Base-by-base conservation (phyloP, 1,140 invertebrate genomes). In the Himalopsyche phryganea region DNA sequence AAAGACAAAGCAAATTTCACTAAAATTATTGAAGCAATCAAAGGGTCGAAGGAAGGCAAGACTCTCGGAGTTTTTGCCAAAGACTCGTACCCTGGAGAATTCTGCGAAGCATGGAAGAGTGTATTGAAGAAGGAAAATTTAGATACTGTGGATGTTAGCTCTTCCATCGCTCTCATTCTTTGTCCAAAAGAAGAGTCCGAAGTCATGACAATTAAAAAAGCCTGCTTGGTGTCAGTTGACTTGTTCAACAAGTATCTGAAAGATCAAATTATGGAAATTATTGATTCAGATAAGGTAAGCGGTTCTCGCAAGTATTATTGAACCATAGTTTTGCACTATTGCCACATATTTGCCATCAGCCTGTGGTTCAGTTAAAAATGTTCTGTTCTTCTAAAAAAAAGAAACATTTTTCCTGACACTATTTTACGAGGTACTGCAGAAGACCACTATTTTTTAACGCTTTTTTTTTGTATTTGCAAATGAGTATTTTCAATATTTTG, bases 261-360 rank as follows among this genome's bases (percentile, higher is more conserved):
- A 75, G 92, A 97, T 76, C 92, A 98, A 76, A 92, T 99, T 53
- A 97, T 98, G 88, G 94, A 98, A 72, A 95, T 98, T 65, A 96
- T 99, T 69, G 97, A 99, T 83, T 89, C 91, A 6, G 96, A 98
- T 69, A 91, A 90, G 77, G 92, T 94, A 78, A 69, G 60, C 48
- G 13, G 18, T 56, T 23, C 13, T 50, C 15, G 10, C 10, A 7
- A n/a, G n/a, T n/a, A n/a, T n/a, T n/a, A n/a, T n/a, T n/a, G n/a
- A n/a, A n/a, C n/a, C n/a, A n/a, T n/a, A n/a, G n/a, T n/a, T n/a
- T n/a, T n/a, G n/a, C n/a, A n/a, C n/a, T n/a, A n/a, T n/a, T n/a
- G n/a, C n/a, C n/a, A n/a, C n/a, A n/a, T n/a, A n/a, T n/a, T n/a
- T n/a, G n/a, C n/a, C n/a, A n/a, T n/a, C n/a, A n/a, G n/a, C n/a